A percentile compares a stretch with the other conserved stretches of the same genome.
These are phyloP conservation scores for Drosophila pandora DNA, from an alignment of 1,140 invertebrate species.

Conservation along the genomic window DNA sequence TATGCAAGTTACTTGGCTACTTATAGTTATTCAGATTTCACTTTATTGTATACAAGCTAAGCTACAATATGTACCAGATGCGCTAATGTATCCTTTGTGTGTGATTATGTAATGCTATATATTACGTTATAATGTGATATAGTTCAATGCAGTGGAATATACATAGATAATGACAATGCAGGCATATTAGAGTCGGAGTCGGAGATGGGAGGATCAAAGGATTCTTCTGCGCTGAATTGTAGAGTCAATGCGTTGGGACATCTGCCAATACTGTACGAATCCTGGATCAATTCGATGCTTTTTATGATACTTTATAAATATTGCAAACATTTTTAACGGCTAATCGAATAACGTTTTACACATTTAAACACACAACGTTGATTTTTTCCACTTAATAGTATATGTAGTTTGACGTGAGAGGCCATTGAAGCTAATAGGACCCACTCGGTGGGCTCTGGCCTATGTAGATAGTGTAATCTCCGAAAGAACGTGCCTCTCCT, in stretches of 20 bases:
- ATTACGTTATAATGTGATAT: background rate
- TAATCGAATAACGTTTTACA: conserved; percentile 59
- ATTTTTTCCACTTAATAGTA: conserved; percentile 12
- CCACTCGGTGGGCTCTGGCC: conserved; percentile 7
- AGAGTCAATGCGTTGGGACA: background rate
- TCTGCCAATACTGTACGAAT: background rate
- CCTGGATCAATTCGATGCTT: background rate
- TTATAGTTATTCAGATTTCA: conserved; percentile 51
- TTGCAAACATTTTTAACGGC: conserved; percentile 55
- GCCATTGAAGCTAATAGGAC: background rate
- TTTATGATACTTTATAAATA: conserved; percentile 61
- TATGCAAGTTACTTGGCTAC: conserved; percentile 39
- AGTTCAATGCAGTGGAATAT: conserved; percentile 14
- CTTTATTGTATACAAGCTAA: conserved; percentile 61
- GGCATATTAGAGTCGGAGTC: background rate
- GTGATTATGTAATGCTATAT: conserved; percentile 12
- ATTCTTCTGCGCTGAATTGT: no score
- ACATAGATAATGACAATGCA: conserved; percentile 24
- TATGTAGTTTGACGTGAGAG: conserved; percentile 1
- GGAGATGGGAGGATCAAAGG: no score
- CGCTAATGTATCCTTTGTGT: conserved; percentile 29
- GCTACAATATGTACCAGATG: conserved; percentile 57
- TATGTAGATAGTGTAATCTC: conserved; percentile 3
- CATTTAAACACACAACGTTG: conserved; percentile 28
- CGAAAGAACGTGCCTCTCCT: background rate